Percentiles rank a stretch among this genome's conserved stretches.
Evolutionary conservation across 1,140 invertebrate genomes (phyloP).

Genomic region (Halyomorpha halys): DNA sequence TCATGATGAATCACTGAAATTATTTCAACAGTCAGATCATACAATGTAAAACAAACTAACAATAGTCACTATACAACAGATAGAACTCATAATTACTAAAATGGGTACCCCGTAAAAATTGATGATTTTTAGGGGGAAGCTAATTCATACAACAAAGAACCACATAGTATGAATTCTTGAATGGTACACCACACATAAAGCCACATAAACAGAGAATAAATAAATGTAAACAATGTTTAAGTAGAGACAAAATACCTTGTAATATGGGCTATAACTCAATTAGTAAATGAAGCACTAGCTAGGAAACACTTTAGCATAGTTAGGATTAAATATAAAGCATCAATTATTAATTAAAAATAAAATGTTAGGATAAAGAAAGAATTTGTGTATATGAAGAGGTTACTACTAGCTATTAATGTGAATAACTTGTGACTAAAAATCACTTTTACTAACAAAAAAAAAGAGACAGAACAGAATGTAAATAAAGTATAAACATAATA

Average conservation of each 20-base stretch:
- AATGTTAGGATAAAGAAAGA: neutral
- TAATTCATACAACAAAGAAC: neutral
- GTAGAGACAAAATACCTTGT: neutral
- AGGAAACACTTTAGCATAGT: neutral
- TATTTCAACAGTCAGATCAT: neutral
- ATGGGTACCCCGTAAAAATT: constrained; percentile 29
- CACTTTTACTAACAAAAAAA: neutral
- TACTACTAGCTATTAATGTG: neutral
- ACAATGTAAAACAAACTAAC: neutral
- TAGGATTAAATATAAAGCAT: neutral
- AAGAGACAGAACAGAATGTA: neutral
- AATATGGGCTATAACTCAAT: neutral
- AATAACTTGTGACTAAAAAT: neutral
- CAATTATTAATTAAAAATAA: neutral
- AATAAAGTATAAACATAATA: neutral
- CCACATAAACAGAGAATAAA: neutral
- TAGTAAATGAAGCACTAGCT: neutral
- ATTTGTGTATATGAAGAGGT: neutral
- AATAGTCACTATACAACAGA: neutral
- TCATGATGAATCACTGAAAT: neutral
- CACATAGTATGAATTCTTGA: neutral
- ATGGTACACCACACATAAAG: neutral
- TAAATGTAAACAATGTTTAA: constrained; percentile 18
- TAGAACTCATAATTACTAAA: constrained; percentile 29
- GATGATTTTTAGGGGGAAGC: constrained; percentile 10